Conservation (phyloP, 1,140 invertebrate species). For the Oedothorax gibbosus region DNA sequence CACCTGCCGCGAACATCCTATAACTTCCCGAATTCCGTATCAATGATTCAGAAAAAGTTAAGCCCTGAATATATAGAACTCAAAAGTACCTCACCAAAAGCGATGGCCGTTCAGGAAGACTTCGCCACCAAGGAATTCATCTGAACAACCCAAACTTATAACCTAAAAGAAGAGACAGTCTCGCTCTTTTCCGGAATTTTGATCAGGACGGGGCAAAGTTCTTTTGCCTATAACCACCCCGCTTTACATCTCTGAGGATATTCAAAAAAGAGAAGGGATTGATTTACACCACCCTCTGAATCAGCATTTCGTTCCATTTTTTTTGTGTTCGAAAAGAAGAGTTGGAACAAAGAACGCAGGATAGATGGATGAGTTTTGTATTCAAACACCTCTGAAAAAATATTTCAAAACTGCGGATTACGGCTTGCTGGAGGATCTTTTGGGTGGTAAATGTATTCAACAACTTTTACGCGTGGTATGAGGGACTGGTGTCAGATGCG, state of each 20-base stretch:
- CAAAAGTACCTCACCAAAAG: slow-evolving; percentile 21
- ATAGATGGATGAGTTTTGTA: slow-evolving; percentile 55
- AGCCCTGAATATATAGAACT: slow-evolving; percentile 46
- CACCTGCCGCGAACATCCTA: slow-evolving; percentile 19
- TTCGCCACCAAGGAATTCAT: slow-evolving; percentile 46
- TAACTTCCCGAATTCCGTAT: slow-evolving; percentile 55
- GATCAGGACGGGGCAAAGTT: slow-evolving; percentile 30
- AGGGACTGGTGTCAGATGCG: slow-evolving; percentile 37
- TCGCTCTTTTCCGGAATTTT: slow-evolving; percentile 48
- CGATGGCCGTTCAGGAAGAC: slow-evolving; percentile 37
- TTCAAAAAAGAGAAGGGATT: slow-evolving; percentile 53
- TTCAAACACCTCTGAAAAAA: slow-evolving; percentile 31
- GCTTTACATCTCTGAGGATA: slow-evolving; percentile 54
- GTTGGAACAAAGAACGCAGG: slow-evolving; percentile 30
- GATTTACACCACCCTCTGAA: slow-evolving; percentile 52
- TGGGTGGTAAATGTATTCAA: slow-evolving; percentile 51
- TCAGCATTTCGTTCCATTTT: slow-evolving; percentile 42
- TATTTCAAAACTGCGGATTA: slow-evolving; percentile 53
- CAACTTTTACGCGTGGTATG: slow-evolving; percentile 41
- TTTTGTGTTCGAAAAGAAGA: not conserved
- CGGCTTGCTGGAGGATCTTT: slow-evolving; percentile 29
- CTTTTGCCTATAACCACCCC: slow-evolving; percentile 41
- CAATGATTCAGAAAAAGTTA: slow-evolving; percentile 57
- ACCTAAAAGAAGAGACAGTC: slow-evolving; percentile 20
- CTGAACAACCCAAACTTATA: slow-evolving; percentile 32